Percentiles rank a stretch among this genome's conserved stretches.
phyloP scores from a whole-genome alignment of 1,140 invertebrate species.

The Contarinia nasturtii region DNA sequence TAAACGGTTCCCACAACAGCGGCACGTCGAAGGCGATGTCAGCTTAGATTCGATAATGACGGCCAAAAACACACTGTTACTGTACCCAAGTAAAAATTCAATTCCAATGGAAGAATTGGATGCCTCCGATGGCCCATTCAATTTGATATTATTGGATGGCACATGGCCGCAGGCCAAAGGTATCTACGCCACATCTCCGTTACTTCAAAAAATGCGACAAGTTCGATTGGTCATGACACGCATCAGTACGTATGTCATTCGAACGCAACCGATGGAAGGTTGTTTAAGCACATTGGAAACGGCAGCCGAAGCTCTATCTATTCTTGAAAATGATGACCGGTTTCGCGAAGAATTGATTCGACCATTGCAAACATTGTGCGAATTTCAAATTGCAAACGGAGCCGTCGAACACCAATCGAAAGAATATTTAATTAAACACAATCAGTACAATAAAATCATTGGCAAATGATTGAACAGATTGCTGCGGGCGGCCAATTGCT shows the following conservation, averaged over 20 bases:
- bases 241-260: slow-evolving; percentile 74
- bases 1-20: slow-evolving; percentile 57
- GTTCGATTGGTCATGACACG: slow-evolving; percentile 54
- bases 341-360: slow-evolving; percentile 48
- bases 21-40: slow-evolving; percentile 31
- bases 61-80: slow-evolving; percentile 49
- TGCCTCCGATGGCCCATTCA: slow-evolving; percentile 39
- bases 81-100: slow-evolving; percentile 65
- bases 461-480: slow-evolving; percentile 53
- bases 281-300: slow-evolving; percentile 84
- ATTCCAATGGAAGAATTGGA: slow-evolving; percentile 28
- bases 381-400: slow-evolving; percentile 72
- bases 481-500: slow-evolving; percentile 15
- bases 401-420: slow-evolving; percentile 86
- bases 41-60: slow-evolving; percentile 40
- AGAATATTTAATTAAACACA: slow-evolving; percentile 70
- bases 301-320: slow-evolving; percentile 52
- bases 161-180: slow-evolving; percentile 88
- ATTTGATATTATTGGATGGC: slow-evolving; percentile 75
- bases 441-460: slow-evolving; percentile 64
- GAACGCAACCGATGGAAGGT: slow-evolving; percentile 80
- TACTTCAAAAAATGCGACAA: slow-evolving; percentile 41
- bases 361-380: slow-evolving; percentile 65
- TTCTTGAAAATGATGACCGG: slow-evolving; percentile 46
- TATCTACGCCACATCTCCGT: slow-evolving; percentile 54